Base-by-base conservation (phyloP, 2,888 invertebrate species). In the Odontomyia ornata region DNA sequence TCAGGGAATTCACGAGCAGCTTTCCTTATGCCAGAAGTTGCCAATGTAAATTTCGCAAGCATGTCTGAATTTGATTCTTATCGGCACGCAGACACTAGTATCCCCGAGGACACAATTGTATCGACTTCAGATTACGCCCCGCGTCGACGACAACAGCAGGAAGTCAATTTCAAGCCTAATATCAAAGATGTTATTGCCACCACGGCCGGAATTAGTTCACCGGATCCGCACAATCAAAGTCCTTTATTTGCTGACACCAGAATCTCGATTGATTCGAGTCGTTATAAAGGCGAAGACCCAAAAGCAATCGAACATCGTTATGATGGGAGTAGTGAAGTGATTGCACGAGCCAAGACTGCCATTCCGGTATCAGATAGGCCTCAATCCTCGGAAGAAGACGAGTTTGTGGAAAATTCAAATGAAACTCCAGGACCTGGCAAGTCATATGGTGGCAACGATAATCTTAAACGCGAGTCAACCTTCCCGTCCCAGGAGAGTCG, bases 131-230 rank as follows among this genome's bases (percentile, higher is more conserved):
- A 52, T 1, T 62, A 36, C 15, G 56, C 75, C 71, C 56, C 27
- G 52, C 30, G 57, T 13, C 73, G 25, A 69, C 30, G 30, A 36
- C 46, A 69, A 13, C 46, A 9, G 15, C 15, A 21, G 47, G 57
- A 60, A 77, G 75, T 79, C 72, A 79, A 77, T 76, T 79, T 77
- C 30, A 79, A 76, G 76, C 56, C 76, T 30, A 77, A 76, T 76
- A 36, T 75, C 46, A 75, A 23, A 36, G 77, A 76, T 76, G 52
- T 76, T 69, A 62, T 75, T 75, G 65, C 47, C 67, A 73, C 23
- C 69, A 47, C 46, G 69, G 43, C 60, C 73, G 57, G 73, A 57
- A 57, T 57, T 57, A 73, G 57, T 60, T 64, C 60, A 43, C 65
- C 52, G 64, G 75, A 73, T 76, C 56, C 72, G 13, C 36, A 60